phyloP scores from a whole-genome alignment of 1,140 invertebrate genomes.

The Nixonia krombeini region DNA sequence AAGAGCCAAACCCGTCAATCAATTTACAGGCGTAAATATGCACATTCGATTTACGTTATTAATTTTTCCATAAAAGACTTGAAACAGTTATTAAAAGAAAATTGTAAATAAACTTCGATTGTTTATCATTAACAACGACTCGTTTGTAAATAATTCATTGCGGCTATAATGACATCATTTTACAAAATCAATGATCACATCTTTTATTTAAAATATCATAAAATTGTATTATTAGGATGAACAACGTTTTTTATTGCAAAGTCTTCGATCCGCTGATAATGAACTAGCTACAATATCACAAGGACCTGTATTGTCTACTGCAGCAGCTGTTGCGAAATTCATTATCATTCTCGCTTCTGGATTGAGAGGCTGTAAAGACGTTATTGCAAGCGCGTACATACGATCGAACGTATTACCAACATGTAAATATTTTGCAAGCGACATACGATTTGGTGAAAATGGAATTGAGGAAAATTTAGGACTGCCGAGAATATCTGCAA shows the following conservation, averaged over 20 bases:
- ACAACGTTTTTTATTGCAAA: slow-evolving; percentile 40
- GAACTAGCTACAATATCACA: slow-evolving; percentile 20
- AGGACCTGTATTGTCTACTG: slow-evolving; percentile 46
- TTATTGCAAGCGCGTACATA: slow-evolving; percentile 52
- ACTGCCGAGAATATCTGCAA: slow-evolving; percentile 52
- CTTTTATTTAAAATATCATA: slow-evolving; percentile 8
- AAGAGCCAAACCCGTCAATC: slow-evolving; percentile 44
- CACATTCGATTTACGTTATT: background rate
- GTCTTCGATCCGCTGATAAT: slow-evolving; percentile 42
- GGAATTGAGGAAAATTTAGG: slow-evolving; percentile 53
- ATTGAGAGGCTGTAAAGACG: slow-evolving; percentile 36
- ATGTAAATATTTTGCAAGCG: slow-evolving; percentile 56
- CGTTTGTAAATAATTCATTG: too few species aligned
- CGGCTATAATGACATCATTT: too few species aligned
- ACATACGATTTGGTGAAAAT: slow-evolving; percentile 52
- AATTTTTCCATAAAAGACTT: background rate
- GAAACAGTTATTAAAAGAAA: background rate
- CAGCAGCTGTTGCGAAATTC: slow-evolving; percentile 55
- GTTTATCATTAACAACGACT: too few species aligned
- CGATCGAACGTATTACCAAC: slow-evolving; percentile 55
- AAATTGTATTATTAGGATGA: slow-evolving; percentile 42
- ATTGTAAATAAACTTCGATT: slow-evolving; percentile 26
- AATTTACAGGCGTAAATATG: slow-evolving; percentile 48
- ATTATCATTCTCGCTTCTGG: slow-evolving; percentile 50
- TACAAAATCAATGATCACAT: too few species aligned